Conservation (phyloP, 2,113 vertebrate genomes). For the Ochotona princeps region DNA sequence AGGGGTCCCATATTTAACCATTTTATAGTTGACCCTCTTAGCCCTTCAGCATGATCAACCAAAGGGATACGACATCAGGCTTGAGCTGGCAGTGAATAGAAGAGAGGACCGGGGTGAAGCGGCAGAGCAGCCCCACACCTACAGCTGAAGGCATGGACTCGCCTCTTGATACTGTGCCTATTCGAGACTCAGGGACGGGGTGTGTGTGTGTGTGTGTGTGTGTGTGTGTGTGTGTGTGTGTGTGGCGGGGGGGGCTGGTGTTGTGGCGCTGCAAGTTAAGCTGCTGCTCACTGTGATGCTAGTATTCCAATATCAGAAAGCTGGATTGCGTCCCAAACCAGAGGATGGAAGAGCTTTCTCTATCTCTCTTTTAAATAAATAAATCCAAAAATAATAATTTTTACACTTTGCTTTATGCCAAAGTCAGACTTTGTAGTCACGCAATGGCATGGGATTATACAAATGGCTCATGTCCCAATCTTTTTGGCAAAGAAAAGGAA, state of each 20-base stretch:
- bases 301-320: too few relatives aligned
- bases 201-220: too few relatives aligned
- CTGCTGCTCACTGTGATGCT: too few relatives aligned
- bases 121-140: background rate
- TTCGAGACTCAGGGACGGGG: background rate
- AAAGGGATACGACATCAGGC: background rate
- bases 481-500: background rate
- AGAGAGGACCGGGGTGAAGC: background rate
- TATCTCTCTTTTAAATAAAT: too few relatives aligned
- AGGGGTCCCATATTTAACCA: background rate
- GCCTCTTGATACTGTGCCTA: background rate
- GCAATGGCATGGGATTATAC: background rate
- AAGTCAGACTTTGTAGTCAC: background rate
- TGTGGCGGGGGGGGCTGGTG: too few relatives aligned
- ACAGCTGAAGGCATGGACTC: background rate
- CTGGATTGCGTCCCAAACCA: too few relatives aligned
- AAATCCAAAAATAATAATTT: too few relatives aligned
- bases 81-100: background rate
- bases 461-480: background rate
- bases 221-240: too few relatives aligned
- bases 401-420: too few relatives aligned
- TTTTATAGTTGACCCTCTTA: background rate
- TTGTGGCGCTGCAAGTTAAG: too few relatives aligned
- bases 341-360: too few relatives aligned
- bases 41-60: background rate